phyloP scores from a whole-genome alignment of 2,113 vertebrate species.

The Dunckerocampus dactyliophorus region DNA sequence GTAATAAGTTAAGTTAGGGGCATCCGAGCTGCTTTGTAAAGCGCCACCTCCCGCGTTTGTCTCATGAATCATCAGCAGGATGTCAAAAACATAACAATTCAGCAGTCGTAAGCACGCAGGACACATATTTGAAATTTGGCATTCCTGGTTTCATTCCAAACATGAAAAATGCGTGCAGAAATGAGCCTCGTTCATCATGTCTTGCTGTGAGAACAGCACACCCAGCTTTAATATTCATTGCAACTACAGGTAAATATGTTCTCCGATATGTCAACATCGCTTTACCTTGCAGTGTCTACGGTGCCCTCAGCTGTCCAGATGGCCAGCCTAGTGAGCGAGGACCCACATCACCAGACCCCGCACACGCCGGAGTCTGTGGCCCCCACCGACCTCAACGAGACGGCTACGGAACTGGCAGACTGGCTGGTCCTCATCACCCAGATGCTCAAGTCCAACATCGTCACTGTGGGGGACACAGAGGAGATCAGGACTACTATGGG shows the following conservation, averaged over 20 bases:
- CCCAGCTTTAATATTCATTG: conserved; percentile 23
- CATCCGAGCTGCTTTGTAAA: no score
- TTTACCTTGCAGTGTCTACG: conserved; percentile 43
- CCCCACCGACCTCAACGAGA: conserved; percentile 87
- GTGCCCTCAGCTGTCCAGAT: conserved; percentile 67
- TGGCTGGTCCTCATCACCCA: conserved; percentile 92
- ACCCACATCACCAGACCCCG: conserved; percentile 62
- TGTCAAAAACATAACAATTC: conserved; percentile 6
- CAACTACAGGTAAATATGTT: no score
- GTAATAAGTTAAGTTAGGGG: no score
- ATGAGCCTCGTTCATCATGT: conserved; percentile 32
- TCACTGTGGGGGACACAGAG: conserved; percentile 87
- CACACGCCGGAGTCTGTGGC: conserved; percentile 74
- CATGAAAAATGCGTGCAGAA: conserved; percentile 25
- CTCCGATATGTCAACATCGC: conserved; percentile 18
- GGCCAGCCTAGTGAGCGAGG: conserved; percentile 69
- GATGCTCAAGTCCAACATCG: conserved; percentile 96
- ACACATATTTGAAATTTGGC: conserved; percentile 12
- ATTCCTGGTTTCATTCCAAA: conserved; percentile 11
- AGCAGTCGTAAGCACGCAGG: conserved; percentile 7
- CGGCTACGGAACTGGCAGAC: conserved; percentile 87
- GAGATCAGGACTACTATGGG: conserved; percentile 89
- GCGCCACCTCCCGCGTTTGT: no score
- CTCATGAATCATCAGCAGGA: conserved; percentile 8
- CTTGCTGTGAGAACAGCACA: conserved; percentile 32